phyloP scores from a whole-genome alignment of 2,797 vertebrate genomes.

The Xerus rutilus region DNA sequence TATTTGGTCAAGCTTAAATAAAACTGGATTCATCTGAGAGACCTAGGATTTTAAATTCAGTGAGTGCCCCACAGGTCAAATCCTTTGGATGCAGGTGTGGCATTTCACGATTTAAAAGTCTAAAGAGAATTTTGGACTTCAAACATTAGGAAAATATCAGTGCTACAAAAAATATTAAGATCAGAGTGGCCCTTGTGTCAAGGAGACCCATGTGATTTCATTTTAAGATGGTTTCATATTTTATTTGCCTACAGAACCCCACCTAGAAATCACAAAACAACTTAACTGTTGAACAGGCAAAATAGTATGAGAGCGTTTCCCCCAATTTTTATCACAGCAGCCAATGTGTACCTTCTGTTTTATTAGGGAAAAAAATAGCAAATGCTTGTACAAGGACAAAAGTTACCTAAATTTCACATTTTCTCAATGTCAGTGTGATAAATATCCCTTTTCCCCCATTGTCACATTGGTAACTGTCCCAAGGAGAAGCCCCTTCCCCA shows the following conservation, averaged over 20 bases:
- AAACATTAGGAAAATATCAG: neutral
- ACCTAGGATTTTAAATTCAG: neutral
- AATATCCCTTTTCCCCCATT: neutral
- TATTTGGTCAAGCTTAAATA: slow-evolving; percentile 50
- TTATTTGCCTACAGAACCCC: neutral
- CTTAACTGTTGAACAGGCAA: neutral
- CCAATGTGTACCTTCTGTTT: neutral
- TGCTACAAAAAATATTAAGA: neutral
- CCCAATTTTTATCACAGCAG: neutral
- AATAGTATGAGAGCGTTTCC: neutral
- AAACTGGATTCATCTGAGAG: neutral
- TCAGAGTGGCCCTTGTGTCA: neutral
- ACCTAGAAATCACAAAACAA: neutral
- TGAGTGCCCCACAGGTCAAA: neutral
- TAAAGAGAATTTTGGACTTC: slow-evolving; percentile 5
- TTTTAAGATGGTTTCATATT: neutral
- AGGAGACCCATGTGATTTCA: neutral
- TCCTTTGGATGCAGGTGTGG: neutral
- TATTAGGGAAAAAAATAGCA: neutral
- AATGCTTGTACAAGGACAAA: neutral
- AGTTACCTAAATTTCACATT: neutral
- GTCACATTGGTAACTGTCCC: neutral
- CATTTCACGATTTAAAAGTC: neutral
- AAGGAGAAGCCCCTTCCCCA: neutral
- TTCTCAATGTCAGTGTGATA: neutral